Base-by-base conservation (phyloP, 1,140 invertebrate species). In the Reticulitermes speratus region DNA sequence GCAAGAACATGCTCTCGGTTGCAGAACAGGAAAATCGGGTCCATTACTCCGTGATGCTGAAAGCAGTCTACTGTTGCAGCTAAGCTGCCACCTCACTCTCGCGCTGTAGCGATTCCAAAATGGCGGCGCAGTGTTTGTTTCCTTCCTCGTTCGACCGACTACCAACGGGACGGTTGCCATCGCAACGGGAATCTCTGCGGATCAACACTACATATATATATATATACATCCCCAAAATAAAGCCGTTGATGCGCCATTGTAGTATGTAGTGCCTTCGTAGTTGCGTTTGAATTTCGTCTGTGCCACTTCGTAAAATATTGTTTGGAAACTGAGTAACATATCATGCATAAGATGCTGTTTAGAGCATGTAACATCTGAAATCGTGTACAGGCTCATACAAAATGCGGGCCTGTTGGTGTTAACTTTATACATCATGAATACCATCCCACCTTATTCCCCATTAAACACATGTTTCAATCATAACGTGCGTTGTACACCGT, bases 241-340 rank as follows among this genome's bases (percentile, higher is more conserved):
- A 75, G 65, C 65, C 65, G 65, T 30, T 75, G 65, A 30, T 75
- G 65, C 65, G 65, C 65, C n/a, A 75, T 75, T 75, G 65, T 75
- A 65, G 59, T 65, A 75, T 14, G 65, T 9, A 75, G 65, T 75
- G n/a, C 25, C n/a, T 75, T 30, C 11, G 8, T 65, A 65, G 21
- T 65, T 65, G 21, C 7, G 25, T 23, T 65, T 21, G 3, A 23
- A 65, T 23, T 65, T 65, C 12, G 1, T 23, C 25, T 65, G 8
- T n/a, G 59, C 16, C 21, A 19, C 19, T 23, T 25, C 12, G 6
- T 65, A 21, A n/a, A 65, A 65, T 65, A 65, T 25, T 65, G 45
- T 48, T 48, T 48, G 45, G 45, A 16, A 48, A 16, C 1, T 48
- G 3, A 48, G 7, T 48, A 48, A 48, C 9, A 48, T 48, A 48